Percentiles rank a stretch among this genome's conserved stretches.
Evolutionary conservation across 2,888 invertebrate genomes (phyloP).

Genomic region (Ditylenchus weischeri): DNA sequence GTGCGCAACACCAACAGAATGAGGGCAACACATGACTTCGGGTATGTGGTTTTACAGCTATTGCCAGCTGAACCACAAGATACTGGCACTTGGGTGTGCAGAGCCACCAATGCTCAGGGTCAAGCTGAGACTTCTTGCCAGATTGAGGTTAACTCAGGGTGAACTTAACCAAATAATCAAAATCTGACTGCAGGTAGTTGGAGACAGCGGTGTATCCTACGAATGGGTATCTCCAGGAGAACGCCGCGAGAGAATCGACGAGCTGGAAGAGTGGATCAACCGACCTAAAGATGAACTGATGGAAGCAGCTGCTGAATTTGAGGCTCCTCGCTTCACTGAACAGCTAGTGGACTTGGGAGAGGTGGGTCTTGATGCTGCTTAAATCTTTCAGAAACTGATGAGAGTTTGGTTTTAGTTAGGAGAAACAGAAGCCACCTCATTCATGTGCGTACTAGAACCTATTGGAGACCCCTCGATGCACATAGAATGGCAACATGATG

Average conservation of each 20-base stretch:
- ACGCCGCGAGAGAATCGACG: constrained; percentile 77
- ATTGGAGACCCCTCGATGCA: constrained; percentile 83
- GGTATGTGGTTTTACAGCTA: constrained; percentile 85
- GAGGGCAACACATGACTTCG: constrained; percentile 91
- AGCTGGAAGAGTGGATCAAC: constrained; percentile 82
- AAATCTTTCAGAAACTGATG: constrained; percentile 28
- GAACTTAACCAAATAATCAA: background rate
- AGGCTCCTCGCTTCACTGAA: constrained; percentile 79
- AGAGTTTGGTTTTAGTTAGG: constrained; percentile 54
- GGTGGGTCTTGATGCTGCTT: background rate
- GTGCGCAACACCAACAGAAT: constrained; percentile 67
- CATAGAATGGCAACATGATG: constrained; percentile 92
- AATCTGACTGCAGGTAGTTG: constrained; percentile 11
- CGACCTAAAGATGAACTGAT: constrained; percentile 61
- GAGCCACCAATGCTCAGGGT: constrained; percentile 85
- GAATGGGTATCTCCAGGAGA: constrained; percentile 57
- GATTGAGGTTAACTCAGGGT: constrained; percentile 31
- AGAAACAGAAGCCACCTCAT: constrained; percentile 83
- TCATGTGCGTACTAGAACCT: constrained; percentile 84
- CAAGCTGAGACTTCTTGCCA: constrained; percentile 84
- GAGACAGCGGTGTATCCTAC: constrained; percentile 32
- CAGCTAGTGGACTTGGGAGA: constrained; percentile 80
- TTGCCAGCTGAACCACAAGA: constrained; percentile 83
- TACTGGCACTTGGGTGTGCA: constrained; percentile 79
- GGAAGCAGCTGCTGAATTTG: constrained; percentile 50